Conservation (phyloP, 2,888 invertebrate species). For the Gryllus longicercus region DNA sequence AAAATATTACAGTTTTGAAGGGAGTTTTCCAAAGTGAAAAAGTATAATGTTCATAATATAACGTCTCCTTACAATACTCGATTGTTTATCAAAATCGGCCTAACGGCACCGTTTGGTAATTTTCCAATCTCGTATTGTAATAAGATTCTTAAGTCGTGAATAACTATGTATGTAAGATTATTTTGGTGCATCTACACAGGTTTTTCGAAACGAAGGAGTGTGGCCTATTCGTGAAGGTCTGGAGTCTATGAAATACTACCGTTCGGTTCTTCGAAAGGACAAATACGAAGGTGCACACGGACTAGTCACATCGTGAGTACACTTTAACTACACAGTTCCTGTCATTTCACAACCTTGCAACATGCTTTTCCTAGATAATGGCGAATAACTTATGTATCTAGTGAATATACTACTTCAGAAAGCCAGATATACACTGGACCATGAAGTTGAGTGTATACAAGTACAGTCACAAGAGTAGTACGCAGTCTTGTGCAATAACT, state of each 20-base stretch:
- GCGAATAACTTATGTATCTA: too few species aligned
- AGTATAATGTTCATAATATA: too few species aligned
- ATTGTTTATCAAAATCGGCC: too few species aligned
- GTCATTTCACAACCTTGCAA: not conserved
- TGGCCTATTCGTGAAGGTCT: conserved; percentile 50
- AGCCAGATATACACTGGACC: too few species aligned
- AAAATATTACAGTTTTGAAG: not conserved
- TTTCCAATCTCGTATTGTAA: not conserved
- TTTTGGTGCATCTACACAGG: conserved; percentile 28
- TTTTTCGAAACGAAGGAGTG: conserved; percentile 50
- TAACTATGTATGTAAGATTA: not conserved
- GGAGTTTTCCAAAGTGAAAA: not conserved
- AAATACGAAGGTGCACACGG: conserved; percentile 48
- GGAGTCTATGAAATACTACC: conserved; percentile 48
- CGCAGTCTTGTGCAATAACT: too few species aligned
- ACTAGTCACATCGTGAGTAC: conserved; percentile 26
- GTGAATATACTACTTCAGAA: too few species aligned
- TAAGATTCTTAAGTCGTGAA: not conserved
- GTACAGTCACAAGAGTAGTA: too few species aligned
- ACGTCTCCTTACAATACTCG: too few species aligned
- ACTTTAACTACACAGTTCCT: not conserved
- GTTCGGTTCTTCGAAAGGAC: conserved; percentile 46
- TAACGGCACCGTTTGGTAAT: too few species aligned
- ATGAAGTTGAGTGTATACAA: too few species aligned
- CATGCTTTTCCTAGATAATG: too few species aligned